phyloP scores from a whole-genome alignment of 1,140 invertebrate genomes.

The Oncopodura yosiiana region DNA sequence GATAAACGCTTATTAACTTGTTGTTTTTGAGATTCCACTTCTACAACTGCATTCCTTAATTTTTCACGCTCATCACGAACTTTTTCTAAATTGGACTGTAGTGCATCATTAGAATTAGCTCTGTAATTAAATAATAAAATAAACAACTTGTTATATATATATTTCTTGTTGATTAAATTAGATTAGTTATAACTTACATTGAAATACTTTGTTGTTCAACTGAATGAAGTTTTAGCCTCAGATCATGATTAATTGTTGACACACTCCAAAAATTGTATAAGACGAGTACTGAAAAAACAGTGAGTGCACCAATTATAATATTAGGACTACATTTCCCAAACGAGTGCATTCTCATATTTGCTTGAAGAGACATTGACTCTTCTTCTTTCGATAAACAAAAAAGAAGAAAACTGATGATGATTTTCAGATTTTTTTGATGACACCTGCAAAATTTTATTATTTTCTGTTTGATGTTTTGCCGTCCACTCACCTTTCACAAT shows the following conservation, averaged over 20 bases:
- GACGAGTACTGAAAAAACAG: slow-evolving; percentile 31
- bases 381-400: too few species aligned
- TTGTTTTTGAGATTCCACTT: slow-evolving; percentile 15
- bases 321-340: slow-evolving; percentile 33
- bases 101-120: slow-evolving; percentile 27
- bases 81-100: slow-evolving; percentile 25
- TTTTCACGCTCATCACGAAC: slow-evolving; percentile 21
- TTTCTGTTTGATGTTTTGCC: too few species aligned
- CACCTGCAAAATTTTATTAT: too few species aligned
- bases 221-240: slow-evolving; percentile 24
- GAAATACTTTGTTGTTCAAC: slow-evolving; percentile 28
- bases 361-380: slow-evolving; percentile 7
- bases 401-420: too few species aligned
- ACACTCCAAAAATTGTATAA: slow-evolving; percentile 34
- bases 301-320: slow-evolving; percentile 26
- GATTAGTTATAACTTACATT: slow-evolving; percentile 24
- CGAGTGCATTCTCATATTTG: slow-evolving; percentile 35
- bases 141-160: not conserved
- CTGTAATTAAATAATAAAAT: slow-evolving; percentile 13
- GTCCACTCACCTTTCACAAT: too few species aligned
- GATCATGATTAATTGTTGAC: slow-evolving; percentile 28
- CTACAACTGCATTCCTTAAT: slow-evolving; percentile 15
- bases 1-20: slow-evolving; percentile 1
- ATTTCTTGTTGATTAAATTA: slow-evolving; percentile 4
- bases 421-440: too few species aligned